Conservation (phyloP, 2,113 vertebrate species). For the Hemiscyllium ocellatum region DNA sequence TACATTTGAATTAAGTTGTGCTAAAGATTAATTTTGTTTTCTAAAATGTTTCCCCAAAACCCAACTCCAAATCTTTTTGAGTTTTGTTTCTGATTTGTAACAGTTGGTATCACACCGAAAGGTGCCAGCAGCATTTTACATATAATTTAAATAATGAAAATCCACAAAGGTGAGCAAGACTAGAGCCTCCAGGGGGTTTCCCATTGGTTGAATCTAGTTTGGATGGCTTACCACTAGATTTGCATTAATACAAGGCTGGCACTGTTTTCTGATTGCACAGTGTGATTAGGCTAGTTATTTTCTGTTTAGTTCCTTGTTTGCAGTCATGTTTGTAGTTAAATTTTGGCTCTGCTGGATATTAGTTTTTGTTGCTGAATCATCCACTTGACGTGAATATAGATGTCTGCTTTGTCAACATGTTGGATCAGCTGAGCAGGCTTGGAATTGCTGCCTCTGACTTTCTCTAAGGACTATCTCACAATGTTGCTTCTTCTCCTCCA, state of each 20-base stretch:
- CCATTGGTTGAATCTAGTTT: background rate
- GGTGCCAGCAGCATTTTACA: background rate
- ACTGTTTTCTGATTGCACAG: background rate
- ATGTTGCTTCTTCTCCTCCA: background rate
- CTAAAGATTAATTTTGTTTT: background rate
- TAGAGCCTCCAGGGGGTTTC: too few relatives aligned
- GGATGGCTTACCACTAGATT: background rate
- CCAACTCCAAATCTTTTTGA: background rate
- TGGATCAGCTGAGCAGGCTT: background rate
- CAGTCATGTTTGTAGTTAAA: background rate
- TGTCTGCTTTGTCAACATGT: background rate
- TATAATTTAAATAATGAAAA: background rate
- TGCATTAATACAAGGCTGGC: background rate
- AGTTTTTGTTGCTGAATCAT: background rate
- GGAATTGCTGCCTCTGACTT: background rate
- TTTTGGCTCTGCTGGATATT: background rate
- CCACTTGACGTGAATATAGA: background rate
- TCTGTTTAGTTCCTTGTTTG: background rate
- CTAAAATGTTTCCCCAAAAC: background rate
- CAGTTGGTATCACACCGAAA: background rate
- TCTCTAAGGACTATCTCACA: background rate
- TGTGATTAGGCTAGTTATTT: background rate
- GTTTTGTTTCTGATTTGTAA: background rate
- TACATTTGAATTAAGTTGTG: background rate
- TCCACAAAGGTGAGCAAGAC: background rate